These are phyloP conservation scores for Scelioninae gen. 1 DNA, from an alignment of 2,888 invertebrate species.

Conservation along the genomic window DNA sequence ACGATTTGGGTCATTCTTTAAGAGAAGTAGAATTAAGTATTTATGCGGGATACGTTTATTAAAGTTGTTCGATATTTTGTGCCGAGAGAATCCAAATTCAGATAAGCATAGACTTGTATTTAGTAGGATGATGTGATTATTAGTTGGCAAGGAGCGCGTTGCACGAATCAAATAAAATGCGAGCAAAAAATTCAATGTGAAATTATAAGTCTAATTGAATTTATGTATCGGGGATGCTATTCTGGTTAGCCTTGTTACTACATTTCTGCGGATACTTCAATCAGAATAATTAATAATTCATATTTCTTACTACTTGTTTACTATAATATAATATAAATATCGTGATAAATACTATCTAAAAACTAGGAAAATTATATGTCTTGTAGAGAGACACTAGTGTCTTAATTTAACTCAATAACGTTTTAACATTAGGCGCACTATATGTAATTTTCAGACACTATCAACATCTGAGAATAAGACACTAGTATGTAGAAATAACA, in stretches of 20 bases:
- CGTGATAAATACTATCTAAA: too few relatives aligned
- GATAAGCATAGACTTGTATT: constrained; percentile 10
- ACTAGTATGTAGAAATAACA: too few relatives aligned
- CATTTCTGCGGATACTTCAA: constrained; percentile 11
- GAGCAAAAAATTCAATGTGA: not conserved
- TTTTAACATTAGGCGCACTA: too few relatives aligned
- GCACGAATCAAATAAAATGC: not conserved
- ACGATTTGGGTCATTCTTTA: constrained; percentile 39
- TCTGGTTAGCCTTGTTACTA: constrained; percentile 2
- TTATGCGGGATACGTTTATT: constrained; percentile 25
- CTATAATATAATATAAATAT: too few relatives aligned
- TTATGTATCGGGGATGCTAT: constrained; percentile 11
- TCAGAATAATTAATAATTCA: constrained; percentile 12
- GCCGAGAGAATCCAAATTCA: not conserved
- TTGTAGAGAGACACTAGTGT: too few relatives aligned
- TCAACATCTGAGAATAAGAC: too few relatives aligned
- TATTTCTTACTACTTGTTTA: not conserved
- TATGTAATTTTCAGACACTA: too few relatives aligned
- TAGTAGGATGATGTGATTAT: constrained; percentile 16
- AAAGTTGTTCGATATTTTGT: constrained; percentile 34
- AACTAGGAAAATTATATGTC: too few relatives aligned
- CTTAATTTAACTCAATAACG: too few relatives aligned
- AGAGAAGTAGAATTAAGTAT: constrained; percentile 18
- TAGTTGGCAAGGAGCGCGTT: constrained; percentile 9
- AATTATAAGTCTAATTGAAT: constrained; percentile 8